Percentiles rank a stretch among this genome's conserved stretches.
These are phyloP conservation scores for Dilophus febrilis DNA, from an alignment of 2,888 invertebrate genomes.

Conservation along the genomic window DNA sequence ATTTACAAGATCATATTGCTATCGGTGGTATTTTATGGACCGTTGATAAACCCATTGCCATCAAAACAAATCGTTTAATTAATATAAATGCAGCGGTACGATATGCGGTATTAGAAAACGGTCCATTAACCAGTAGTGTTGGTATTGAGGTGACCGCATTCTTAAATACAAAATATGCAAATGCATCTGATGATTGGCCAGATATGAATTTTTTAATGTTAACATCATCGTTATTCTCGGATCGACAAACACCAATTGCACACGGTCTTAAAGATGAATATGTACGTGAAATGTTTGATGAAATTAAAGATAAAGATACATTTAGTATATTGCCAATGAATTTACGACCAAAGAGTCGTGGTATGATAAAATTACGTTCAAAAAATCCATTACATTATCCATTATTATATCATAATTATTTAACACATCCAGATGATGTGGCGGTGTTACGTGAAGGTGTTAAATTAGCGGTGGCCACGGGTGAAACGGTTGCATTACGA, in stretches of 20 bases:
- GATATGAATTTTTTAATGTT: constrained; percentile 85
- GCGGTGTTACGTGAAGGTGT: constrained; percentile 69
- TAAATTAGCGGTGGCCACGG: constrained; percentile 66
- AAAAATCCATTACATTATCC: constrained; percentile 65
- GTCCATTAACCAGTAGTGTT: constrained; percentile 70
- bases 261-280: constrained; percentile 70
- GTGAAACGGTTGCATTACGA: constrained; percentile 59
- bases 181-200: constrained; percentile 74
- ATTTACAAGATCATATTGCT: constrained; percentile 80
- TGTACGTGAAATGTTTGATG: constrained; percentile 55
- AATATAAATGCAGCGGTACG: constrained; percentile 67
- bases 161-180: constrained; percentile 76
- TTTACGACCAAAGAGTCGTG: constrained; percentile 73
- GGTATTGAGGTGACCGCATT: constrained; percentile 80
- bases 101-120: constrained; percentile 69
- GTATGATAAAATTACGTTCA: constrained; percentile 54
- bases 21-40: constrained; percentile 71
- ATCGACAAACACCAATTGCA: constrained; percentile 58
- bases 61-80: constrained; percentile 64
- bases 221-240: constrained; percentile 62
- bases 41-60: constrained; percentile 62
- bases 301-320: constrained; percentile 56
- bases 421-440: constrained; percentile 73
- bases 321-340: constrained; percentile 79
- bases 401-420: constrained; percentile 76